phyloP scores from a whole-genome alignment of 92 coral and sea anemone species.

The Porites evermanni region DNA sequence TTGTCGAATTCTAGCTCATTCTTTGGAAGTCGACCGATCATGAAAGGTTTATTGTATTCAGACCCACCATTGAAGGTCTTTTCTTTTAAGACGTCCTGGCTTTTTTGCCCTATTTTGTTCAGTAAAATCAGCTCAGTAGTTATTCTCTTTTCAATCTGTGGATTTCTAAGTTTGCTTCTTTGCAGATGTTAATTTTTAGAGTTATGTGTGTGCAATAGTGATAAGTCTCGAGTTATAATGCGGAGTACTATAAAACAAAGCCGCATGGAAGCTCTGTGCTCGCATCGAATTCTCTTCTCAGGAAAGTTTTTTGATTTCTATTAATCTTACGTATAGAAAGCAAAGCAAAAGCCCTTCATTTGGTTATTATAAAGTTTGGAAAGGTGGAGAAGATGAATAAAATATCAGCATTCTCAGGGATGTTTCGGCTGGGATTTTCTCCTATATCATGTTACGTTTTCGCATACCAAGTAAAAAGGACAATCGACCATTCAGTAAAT shows the following conservation, averaged over 20 bases:
- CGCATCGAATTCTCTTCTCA: neutral
- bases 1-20: neutral
- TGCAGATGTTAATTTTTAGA: no score
- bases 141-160: no score
- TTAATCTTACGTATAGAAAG: neutral
- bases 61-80: neutral
- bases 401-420: no score
- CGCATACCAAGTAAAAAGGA: constrained; percentile 52
- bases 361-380: neutral
- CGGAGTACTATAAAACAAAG: neutral
- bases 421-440: neutral
- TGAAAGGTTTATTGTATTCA: constrained; percentile 47
- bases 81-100: neutral
- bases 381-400: neutral
- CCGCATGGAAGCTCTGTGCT: neutral
- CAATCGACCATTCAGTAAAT: constrained; percentile 30
- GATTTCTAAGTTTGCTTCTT: neutral
- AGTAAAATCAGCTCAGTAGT: neutral
- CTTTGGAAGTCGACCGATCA: constrained; percentile 1
- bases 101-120: neutral
- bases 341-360: neutral
- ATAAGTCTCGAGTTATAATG: no score
- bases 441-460: constrained; percentile 26
- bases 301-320: neutral
- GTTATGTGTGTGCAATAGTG: no score